Evolutionary conservation across 2,797 vertebrate species (phyloP).

Genomic region (Gadopsis marmoratus): DNA sequence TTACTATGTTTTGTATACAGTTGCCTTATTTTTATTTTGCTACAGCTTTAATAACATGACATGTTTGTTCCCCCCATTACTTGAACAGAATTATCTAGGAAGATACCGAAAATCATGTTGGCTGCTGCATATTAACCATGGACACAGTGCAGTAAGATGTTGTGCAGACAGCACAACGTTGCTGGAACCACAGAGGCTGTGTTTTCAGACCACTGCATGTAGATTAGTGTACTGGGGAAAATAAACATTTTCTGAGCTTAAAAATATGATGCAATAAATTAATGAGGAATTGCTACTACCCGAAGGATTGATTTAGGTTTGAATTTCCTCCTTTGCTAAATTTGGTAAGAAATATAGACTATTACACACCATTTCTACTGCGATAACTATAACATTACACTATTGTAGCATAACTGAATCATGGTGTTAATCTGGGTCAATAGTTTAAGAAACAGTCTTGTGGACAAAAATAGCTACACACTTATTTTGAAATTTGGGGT

Average conservation of each 20-base stretch:
- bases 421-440: conserved; percentile 1
- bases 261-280: conserved; percentile 49
- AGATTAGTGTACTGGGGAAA: conserved; percentile 27
- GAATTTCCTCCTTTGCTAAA: background rate
- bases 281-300: conserved; percentile 23
- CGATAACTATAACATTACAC: background rate
- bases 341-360: background rate
- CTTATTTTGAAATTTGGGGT: conserved; percentile 14
- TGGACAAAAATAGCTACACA: background rate
- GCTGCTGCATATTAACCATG: conserved; percentile 33
- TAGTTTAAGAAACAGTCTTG: background rate
- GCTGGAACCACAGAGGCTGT: conserved; percentile 19
- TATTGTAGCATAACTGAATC: background rate
- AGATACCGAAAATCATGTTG: conserved; percentile 38
- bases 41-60: background rate
- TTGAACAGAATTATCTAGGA: conserved; percentile 16
- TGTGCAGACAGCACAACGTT: conserved; percentile 18
- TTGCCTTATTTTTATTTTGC: conserved; percentile 1
- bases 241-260: background rate
- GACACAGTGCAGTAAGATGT: conserved; percentile 13
- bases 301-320: conserved; percentile 26
- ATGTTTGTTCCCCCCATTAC: background rate
- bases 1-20: background rate
- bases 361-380: background rate
- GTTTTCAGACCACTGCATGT: conserved; percentile 34